phyloP scores from a whole-genome alignment of 1,140 invertebrate species.

The Atopsyche davidsoni region DNA sequence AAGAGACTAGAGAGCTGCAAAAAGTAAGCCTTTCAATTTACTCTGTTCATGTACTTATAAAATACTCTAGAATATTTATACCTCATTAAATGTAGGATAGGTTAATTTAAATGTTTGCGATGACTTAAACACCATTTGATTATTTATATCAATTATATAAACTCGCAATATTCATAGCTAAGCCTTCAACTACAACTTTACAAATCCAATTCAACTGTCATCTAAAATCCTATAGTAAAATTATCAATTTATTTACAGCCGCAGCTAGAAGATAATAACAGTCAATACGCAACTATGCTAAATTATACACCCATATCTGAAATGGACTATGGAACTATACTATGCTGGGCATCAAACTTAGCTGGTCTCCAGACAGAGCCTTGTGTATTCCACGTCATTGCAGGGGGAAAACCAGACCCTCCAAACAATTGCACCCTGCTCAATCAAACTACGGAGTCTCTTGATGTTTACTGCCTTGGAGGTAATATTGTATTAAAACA shows the following conservation, averaged over 20 bases:
- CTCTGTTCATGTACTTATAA: no score
- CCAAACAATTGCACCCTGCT: constrained; percentile 73
- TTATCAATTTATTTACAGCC: constrained; percentile 23
- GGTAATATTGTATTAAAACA: constrained; percentile 35
- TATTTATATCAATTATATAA: no score
- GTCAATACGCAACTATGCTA: constrained; percentile 56
- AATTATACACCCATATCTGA: constrained; percentile 62
- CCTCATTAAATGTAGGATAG: no score
- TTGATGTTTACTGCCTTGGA: constrained; percentile 69
- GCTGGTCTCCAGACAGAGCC: constrained; percentile 62
- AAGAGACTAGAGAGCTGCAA: constrained; percentile 70
- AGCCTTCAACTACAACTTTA: no score
- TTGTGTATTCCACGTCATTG: constrained; percentile 67
- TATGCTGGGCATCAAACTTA: constrained; percentile 61
- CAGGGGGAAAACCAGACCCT: constrained; percentile 72
- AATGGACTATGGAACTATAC: constrained; percentile 66
- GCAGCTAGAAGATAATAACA: constrained; percentile 40
- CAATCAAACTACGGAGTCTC: constrained; percentile 73
- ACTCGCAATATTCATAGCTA: no score
- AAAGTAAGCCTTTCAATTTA: no score
- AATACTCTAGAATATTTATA: no score
- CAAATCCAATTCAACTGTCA: no score
- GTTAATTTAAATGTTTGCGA: no score
- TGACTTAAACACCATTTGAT: not conserved
- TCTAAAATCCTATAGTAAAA: not conserved